These are phyloP conservation scores for Chymomyza costata DNA, from an alignment of 1,140 invertebrate genomes.

Conservation along the genomic window DNA sequence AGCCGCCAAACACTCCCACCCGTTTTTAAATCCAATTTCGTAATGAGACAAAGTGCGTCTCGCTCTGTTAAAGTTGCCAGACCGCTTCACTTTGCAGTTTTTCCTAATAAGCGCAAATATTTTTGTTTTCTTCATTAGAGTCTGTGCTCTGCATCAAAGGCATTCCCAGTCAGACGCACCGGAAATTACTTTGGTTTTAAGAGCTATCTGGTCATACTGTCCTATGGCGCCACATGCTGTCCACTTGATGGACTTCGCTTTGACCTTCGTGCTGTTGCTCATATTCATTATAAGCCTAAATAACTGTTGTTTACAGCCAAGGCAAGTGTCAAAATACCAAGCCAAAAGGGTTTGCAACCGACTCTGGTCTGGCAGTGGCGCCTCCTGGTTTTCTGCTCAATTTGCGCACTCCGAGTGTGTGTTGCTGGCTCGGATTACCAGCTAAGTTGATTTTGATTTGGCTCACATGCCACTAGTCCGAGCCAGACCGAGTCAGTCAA, in stretches of 20 bases:
- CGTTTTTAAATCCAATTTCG: constrained; percentile 37
- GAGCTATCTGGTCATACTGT: too few relatives aligned
- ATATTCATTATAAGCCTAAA: constrained; percentile 72
- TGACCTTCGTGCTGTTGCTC: constrained; percentile 68
- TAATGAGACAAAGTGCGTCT: constrained; percentile 45
- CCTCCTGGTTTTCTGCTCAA: constrained; percentile 74
- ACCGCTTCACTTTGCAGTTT: too few relatives aligned
- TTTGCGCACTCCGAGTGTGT: constrained; percentile 49
- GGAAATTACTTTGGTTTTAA: constrained; percentile 54
- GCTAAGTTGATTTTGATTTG: constrained; percentile 45
- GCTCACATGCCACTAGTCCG: too few relatives aligned
- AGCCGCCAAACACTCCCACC: too few relatives aligned
- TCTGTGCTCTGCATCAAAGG: constrained; percentile 31
- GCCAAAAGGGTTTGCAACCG: constrained; percentile 21
- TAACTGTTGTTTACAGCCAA: constrained; percentile 65
- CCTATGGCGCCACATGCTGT: constrained; percentile 52
- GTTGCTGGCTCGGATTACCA: constrained; percentile 46
- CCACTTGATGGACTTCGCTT: constrained; percentile 50
- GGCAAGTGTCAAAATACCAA: constrained; percentile 72
- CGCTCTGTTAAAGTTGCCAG: neutral
- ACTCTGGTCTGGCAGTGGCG: constrained; percentile 42
- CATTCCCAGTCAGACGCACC: constrained; percentile 12
- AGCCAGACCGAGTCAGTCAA: too few relatives aligned
- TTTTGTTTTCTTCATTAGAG: constrained; percentile 43
- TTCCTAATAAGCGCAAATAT: constrained; percentile 37